Evolutionary conservation across 2,888 invertebrate genomes (phyloP).

Genomic region (Tachina grossa): DNA sequence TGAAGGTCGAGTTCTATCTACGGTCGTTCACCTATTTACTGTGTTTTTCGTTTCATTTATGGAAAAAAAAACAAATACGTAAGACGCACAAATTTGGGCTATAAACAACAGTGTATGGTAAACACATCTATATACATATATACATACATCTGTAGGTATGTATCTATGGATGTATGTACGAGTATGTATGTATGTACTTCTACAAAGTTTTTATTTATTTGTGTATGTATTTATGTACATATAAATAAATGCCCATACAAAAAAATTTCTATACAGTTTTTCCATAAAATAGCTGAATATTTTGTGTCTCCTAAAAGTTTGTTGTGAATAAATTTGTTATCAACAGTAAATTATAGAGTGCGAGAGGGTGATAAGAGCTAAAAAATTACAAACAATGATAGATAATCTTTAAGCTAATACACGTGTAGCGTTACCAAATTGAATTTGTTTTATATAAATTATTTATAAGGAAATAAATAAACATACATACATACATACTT

Average conservation of each 20-base stretch:
- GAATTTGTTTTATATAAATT: slow-evolving; percentile 14
- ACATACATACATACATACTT: too few species aligned
- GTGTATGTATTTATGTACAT: not conserved
- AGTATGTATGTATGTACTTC: too few species aligned
- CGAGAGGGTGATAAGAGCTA: not conserved
- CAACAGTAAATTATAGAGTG: not conserved
- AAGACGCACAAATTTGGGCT: slow-evolving; percentile 40
- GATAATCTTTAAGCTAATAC: slow-evolving; percentile 45
- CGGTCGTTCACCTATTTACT: slow-evolving; percentile 82
- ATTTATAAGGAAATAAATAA: not conserved
- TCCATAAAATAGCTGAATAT: not conserved
- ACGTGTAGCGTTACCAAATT: slow-evolving; percentile 44
- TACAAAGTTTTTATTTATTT: not conserved
- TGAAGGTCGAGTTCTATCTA: slow-evolving; percentile 82
- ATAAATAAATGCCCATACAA: not conserved
- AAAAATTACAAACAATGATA: slow-evolving; percentile 5
- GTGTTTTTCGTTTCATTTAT: slow-evolving; percentile 47
- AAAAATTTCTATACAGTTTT: not conserved
- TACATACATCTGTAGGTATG: too few species aligned
- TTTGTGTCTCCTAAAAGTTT: slow-evolving; percentile 4
- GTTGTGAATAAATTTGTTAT: slow-evolving; percentile 21
- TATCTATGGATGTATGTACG: too few species aligned
- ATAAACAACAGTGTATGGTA: slow-evolving; percentile 15
- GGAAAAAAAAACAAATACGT: slow-evolving; percentile 72
- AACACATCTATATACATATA: not conserved